Base-by-base conservation (phyloP, 2,113 vertebrate species). In the Dipodomys ordii region DNA sequence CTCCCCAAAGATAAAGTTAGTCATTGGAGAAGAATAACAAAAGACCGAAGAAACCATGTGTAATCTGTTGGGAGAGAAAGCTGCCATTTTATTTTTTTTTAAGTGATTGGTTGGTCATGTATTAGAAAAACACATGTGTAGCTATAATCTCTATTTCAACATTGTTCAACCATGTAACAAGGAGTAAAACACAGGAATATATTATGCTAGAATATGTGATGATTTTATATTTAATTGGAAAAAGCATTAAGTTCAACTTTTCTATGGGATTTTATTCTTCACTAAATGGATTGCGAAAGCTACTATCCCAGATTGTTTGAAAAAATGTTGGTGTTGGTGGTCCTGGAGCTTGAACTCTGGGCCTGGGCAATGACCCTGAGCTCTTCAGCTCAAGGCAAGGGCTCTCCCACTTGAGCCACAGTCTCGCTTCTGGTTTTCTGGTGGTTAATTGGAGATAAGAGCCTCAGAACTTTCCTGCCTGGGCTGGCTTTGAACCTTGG, bases 141-240 rank as follows among this genome's bases (percentile, higher is more conserved):
- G 20, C 2, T 7, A 71, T 2, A 57, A 6, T 80, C 9, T 79
- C 8, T n/a, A 77, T 91, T 88, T 82, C 49, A 81, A 28, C 19
- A 78, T 30, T 30, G 28, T 73, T 92, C 3, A 57, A 16, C 53
- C 39, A 65, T 62, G 71, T 79, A 77, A 23, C 2, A 73, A 44
- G 12, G 19, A 23, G 49, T 80, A 44, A 93, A 90, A 69, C 2
- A 65, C 7, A 86, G 67, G 19, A 32, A 18, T 39, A 72, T 90
- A 23, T 67, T 73, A 68, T 84, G 6, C n/a, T 76, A 93, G 25
- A 83, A 87, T 82, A 91, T 93, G 83, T 46, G 30, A 1, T 27
- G 78, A 85, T 68, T 60, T 83, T 69, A 72, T 77, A 30, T 90
- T 44, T 88, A 88, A 68, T 53, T 81, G 20, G 25, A 72, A 94